Percentiles rank a stretch among this genome's conserved stretches.
phyloP scores from a whole-genome alignment of 2,888 invertebrate genomes.

The Meta bourneti region DNA sequence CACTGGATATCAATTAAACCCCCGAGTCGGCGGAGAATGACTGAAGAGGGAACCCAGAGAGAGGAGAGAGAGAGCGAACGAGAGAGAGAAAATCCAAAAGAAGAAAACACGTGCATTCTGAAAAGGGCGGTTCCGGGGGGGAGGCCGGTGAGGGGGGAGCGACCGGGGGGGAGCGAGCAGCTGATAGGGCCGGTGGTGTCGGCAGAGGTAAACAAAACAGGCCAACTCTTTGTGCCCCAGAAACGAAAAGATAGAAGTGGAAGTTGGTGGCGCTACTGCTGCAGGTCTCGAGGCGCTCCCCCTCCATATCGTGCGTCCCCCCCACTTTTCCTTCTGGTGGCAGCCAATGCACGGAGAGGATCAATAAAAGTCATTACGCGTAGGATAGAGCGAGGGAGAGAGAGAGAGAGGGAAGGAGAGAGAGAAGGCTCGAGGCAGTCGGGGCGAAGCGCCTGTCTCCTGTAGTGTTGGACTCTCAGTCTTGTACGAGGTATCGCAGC shows the following conservation, averaged over 20 bases:
- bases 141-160: not conserved
- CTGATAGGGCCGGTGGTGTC: slow-evolving; percentile 70
- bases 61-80: slow-evolving; percentile 41
- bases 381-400: slow-evolving; percentile 69
- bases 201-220: slow-evolving; percentile 77
- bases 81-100: slow-evolving; percentile 69
- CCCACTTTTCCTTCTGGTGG: slow-evolving; percentile 54
- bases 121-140: slow-evolving; percentile 71
- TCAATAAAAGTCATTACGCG: slow-evolving; percentile 77
- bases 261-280: slow-evolving; percentile 67
- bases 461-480: slow-evolving; percentile 36
- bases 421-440: slow-evolving; percentile 6
- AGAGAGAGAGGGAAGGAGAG: slow-evolving; percentile 31
- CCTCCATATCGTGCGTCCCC: not conserved
- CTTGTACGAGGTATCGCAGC: slow-evolving; percentile 64
- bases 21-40: slow-evolving; percentile 46
- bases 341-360: slow-evolving; percentile 75
- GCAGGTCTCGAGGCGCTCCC: slow-evolving; percentile 69
- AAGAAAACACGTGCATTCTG: slow-evolving; percentile 76
- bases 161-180: slow-evolving; percentile 43
- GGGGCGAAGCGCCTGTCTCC: not conserved
- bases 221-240: slow-evolving; percentile 77
- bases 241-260: slow-evolving; percentile 68
- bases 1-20: slow-evolving; percentile 76
- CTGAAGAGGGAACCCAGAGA: slow-evolving; percentile 23